Evolutionary conservation across 2,888 invertebrate species (phyloP).

Genomic region (Parochlus steinenii): DNA sequence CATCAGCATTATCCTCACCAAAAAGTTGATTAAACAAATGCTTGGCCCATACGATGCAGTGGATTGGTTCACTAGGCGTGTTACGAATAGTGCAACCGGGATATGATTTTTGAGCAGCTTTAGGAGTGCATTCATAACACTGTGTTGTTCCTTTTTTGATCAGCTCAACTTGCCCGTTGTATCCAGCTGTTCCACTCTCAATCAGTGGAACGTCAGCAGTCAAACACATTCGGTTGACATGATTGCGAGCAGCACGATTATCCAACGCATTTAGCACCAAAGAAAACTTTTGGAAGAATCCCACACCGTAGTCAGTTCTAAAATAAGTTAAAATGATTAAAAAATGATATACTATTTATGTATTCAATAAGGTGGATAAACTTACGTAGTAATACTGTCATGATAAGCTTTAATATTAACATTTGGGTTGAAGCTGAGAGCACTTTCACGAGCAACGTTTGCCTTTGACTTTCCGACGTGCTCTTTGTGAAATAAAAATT

Average conservation of each 20-base stretch:
- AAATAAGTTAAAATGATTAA: slow-evolving; percentile 22
- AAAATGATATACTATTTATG: background rate
- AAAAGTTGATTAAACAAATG: slow-evolving; percentile 96
- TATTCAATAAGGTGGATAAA: slow-evolving; percentile 15
- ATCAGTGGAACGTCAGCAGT: slow-evolving; percentile 87
- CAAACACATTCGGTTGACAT: slow-evolving; percentile 97
- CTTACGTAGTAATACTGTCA: slow-evolving; percentile 82
- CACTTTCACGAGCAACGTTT: slow-evolving; percentile 76
- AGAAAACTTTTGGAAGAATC: slow-evolving; percentile 80
- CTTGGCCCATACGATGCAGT: slow-evolving; percentile 99
- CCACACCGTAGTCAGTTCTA: slow-evolving; percentile 76
- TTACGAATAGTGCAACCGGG: slow-evolving; percentile 98
- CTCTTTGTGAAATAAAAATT: slow-evolving; percentile 95
- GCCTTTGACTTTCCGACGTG: slow-evolving; percentile 98
- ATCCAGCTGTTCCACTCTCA: slow-evolving; percentile 96
- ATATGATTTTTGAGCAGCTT: slow-evolving; percentile 78
- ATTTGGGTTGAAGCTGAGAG: slow-evolving; percentile 72
- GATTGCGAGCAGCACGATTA: slow-evolving; percentile 89
- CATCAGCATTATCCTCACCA: slow-evolving; percentile 91
- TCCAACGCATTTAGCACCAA: slow-evolving; percentile 94
- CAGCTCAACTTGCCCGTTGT: slow-evolving; percentile 86
- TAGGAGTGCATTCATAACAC: slow-evolving; percentile 94
- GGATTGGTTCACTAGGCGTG: slow-evolving; percentile 96
- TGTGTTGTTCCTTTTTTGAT: slow-evolving; percentile 77
- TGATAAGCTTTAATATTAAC: slow-evolving; percentile 80